These are phyloP conservation scores for Channa striata DNA, from an alignment of 2,797 vertebrate species.

Conservation along the genomic window DNA sequence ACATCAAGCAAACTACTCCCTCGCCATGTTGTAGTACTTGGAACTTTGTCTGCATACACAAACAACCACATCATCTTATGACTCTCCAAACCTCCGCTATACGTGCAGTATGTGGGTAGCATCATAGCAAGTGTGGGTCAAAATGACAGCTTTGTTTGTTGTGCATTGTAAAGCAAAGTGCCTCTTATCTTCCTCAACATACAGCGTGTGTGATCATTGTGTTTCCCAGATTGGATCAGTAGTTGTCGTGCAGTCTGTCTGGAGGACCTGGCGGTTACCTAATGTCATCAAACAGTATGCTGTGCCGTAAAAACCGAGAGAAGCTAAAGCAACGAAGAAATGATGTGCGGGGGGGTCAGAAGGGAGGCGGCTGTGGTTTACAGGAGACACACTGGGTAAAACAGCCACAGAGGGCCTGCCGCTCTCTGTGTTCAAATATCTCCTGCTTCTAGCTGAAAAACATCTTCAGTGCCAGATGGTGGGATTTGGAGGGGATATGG, in stretches of 20 bases:
- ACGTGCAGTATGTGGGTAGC: slow-evolving; percentile 56
- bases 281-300: slow-evolving; percentile 27
- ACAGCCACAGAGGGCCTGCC: too few relatives aligned
- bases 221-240: slow-evolving; percentile 47
- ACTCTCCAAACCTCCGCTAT: slow-evolving; percentile 41
- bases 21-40: slow-evolving; percentile 21
- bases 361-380: too few relatives aligned
- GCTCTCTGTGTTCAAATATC: too few relatives aligned
- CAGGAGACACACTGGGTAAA: too few relatives aligned
- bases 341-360: too few relatives aligned
- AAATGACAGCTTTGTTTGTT: slow-evolving; percentile 48
- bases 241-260: slow-evolving; percentile 39
- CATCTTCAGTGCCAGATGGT: too few relatives aligned
- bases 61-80: slow-evolving; percentile 25
- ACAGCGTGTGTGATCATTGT: slow-evolving; percentile 33
- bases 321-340: too few relatives aligned
- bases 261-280: slow-evolving; percentile 35
- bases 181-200: slow-evolving; percentile 50
- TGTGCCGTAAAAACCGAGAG: too few relatives aligned
- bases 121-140: slow-evolving; percentile 62
- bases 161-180: slow-evolving; percentile 51
- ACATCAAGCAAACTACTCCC: slow-evolving; percentile 58
- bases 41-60: slow-evolving; percentile 37
- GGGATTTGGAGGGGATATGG: too few relatives aligned
- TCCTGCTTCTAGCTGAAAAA: too few relatives aligned